Evolutionary conservation across 2,888 invertebrate genomes (phyloP).

Genomic region (Pachymerium ferrugineum): DNA sequence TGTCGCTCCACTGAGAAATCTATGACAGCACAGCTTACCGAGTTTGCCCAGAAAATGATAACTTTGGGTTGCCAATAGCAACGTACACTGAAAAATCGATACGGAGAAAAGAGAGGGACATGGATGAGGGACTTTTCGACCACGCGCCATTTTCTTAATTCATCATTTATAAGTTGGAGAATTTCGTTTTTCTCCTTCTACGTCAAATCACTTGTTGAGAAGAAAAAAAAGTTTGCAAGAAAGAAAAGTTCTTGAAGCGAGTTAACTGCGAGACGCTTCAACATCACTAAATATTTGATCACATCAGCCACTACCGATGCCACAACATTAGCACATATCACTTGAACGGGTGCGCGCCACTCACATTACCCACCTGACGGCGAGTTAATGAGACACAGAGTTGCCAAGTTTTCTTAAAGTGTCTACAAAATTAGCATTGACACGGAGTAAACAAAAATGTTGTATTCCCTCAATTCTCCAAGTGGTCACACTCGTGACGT

Average conservation of each 20-base stretch:
- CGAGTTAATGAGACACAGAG: neutral
- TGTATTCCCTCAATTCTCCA: neutral
- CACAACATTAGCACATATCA: neutral
- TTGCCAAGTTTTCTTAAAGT: neutral
- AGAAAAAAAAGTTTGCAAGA: constrained; percentile 9
- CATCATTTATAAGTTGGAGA: neutral
- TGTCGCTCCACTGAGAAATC: constrained; percentile 21
- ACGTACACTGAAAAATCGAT: constrained; percentile 10
- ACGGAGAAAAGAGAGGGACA: neutral
- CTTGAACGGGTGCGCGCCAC: neutral
- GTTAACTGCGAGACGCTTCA: neutral
- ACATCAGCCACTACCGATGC: neutral
- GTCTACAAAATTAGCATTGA: neutral
- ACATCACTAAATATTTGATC: neutral
- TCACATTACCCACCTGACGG: neutral
- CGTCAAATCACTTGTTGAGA: neutral
- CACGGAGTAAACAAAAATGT: neutral
- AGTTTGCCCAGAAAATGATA: constrained; percentile 31
- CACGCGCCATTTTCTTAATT: neutral
- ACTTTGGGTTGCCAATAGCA: constrained; percentile 23
- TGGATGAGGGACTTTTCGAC: neutral
- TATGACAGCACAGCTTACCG: constrained; percentile 30
- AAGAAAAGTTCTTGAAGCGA: neutral
- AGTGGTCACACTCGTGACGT: neutral
- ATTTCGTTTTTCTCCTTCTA: neutral